Evolutionary conservation across 1,140 invertebrate species (phyloP), one percentile per base, ranked within the genome.

Genomic region (Phocides pigmalion): DNA sequence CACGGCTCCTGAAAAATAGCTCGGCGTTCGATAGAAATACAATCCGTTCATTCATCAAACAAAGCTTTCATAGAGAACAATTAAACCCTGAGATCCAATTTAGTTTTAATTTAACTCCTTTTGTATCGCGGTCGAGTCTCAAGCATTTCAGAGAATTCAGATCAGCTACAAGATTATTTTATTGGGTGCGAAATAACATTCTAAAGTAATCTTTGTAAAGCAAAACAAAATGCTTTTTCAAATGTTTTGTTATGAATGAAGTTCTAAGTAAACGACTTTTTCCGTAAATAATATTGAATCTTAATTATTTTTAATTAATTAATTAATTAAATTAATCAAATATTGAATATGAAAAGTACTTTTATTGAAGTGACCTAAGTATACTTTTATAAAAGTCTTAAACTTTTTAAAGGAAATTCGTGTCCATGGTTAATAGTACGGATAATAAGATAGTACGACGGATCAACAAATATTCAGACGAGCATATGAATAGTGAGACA

Each of bases 41-140:
- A 66, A 66, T 62, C 62, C 64, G 46, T 50, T 66, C 44, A 56
- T 56, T 66, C 59, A 39, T 56, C 28, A 62, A 62, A 62, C 35
- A 50, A 41, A 19, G 59, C 47, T 50, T 50, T 62, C 37, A 70
- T 32, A 63, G 64, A 65, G 53, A 66, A 59, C 70, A 74, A 66
- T 74, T 68, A 66, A 64, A 64, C 56, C 37, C 32, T 39, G 25
- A 72, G 63, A 72, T 41, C 42, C 64, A 66, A 74, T 67, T 64
- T 63, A 63, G 53, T 62, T 56, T 67, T 65, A 68, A 72, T 65
- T 73, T 22, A 62, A 66, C 66, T 46, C 61, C 70, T 63, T 73
- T 72, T 72, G 70, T 73, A 54, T 12, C 46, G 19, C 61, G 49
- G 51, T 42, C 12, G 44, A 42, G 35, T 51, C 16, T 62, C 28